phyloP scores from a whole-genome alignment of 2,797 vertebrate species.

The Vultur gryphus region DNA sequence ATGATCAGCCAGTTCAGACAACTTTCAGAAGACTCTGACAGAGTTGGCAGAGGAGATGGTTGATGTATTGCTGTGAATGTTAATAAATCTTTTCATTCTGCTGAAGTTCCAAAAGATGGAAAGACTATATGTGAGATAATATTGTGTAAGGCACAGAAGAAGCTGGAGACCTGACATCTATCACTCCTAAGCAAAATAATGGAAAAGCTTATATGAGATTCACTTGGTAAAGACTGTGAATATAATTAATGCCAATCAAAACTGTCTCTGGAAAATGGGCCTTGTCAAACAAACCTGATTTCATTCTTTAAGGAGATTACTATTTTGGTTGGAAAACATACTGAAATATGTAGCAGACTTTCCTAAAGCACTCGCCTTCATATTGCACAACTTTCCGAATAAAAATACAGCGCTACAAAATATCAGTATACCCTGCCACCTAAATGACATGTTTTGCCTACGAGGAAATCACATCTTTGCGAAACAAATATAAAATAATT shows the following conservation, averaged over 20 bases:
- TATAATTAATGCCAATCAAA: not conserved
- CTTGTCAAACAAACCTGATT: not conserved
- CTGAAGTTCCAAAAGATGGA: not conserved
- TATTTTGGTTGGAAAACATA: not conserved
- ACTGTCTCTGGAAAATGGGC: not conserved
- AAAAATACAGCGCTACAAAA: not conserved
- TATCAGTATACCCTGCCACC: not conserved
- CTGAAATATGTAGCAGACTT: not conserved
- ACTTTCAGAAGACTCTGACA: not conserved
- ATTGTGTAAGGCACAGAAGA: not conserved
- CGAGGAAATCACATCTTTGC: not conserved
- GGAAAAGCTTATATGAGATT: not conserved
- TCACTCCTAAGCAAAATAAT: not conserved
- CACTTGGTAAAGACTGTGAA: not conserved
- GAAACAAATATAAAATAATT: not conserved
- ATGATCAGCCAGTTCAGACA: not conserved
- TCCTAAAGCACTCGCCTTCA: rapidly evolving
- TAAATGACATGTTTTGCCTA: not conserved
- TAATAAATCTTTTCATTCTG: not conserved
- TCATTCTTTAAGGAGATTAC: not conserved
- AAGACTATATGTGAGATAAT: not conserved
- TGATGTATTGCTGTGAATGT: not conserved
- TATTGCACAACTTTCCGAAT: not conserved
- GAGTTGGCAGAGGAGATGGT: not conserved
- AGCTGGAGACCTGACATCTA: not conserved